phyloP scores from a whole-genome alignment of 2,888 invertebrate genomes.

The Clostera curtula region DNA sequence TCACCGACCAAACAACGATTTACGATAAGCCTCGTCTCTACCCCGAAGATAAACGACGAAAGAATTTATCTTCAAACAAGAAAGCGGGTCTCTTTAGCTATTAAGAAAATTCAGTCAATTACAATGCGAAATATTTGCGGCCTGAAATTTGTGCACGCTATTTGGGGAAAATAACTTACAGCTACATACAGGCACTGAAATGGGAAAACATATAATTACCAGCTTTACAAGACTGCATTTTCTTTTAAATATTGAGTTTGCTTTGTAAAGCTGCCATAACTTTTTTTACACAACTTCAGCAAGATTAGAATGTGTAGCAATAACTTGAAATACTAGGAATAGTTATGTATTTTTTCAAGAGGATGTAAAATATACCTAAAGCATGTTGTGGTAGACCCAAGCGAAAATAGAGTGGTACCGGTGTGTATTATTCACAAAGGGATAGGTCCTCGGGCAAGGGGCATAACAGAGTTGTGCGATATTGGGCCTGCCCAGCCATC shows the following conservation, averaged over 20 bases:
- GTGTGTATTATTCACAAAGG: slow-evolving; percentile 18
- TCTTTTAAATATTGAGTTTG: too few species aligned
- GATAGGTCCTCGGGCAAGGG: slow-evolving; percentile 9
- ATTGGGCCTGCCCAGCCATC: slow-evolving; percentile 28
- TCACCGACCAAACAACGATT: slow-evolving; percentile 10
- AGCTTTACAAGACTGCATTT: too few species aligned
- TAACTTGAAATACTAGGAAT: too few species aligned
- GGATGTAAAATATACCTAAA: too few species aligned
- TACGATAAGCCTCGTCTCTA: slow-evolving; percentile 11
- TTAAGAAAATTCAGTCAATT: slow-evolving; percentile 6
- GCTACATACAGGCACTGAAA: too few species aligned
- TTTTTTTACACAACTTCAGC: too few species aligned
- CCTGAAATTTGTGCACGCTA: not conserved
- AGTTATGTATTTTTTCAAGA: too few species aligned
- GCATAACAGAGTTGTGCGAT: slow-evolving; percentile 25
- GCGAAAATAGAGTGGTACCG: slow-evolving; percentile 2
- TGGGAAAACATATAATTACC: too few species aligned
- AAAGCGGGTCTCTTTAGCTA: slow-evolving; percentile 12
- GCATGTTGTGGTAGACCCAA: not conserved
- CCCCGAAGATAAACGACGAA: slow-evolving; percentile 7
- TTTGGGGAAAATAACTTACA: too few species aligned
- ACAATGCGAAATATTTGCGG: slow-evolving; percentile 5
- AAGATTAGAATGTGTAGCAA: too few species aligned
- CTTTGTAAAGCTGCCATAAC: too few species aligned
- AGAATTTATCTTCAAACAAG: slow-evolving; percentile 20